Base-by-base conservation (phyloP, 1,140 invertebrate species). In the Drosophila subobscura region DNA sequence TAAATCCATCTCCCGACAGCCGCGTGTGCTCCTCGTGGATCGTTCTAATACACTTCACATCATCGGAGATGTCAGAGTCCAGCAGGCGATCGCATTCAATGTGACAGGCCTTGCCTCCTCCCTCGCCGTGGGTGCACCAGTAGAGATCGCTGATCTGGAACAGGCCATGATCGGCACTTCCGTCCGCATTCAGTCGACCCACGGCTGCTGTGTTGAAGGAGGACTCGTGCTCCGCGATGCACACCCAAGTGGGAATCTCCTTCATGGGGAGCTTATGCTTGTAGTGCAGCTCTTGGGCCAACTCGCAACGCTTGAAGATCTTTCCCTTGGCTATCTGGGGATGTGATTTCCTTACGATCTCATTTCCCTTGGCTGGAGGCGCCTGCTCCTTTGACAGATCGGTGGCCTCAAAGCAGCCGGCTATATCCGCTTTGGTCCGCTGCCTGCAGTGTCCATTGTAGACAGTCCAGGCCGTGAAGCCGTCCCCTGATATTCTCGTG, bases 161-260 rank as follows among this genome's bases (percentile, higher is more conserved):
- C 0, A 85, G 37, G 22, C 96, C 96, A 89, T 96, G 95, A 91
- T 96, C 95, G 4, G 92, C 92, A 77, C 94, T 94, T 6, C 83
- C 81, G 58, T 86, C 81, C 3, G 74, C 5, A 40, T 86, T 86
- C 3, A 86, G 66, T 5, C 64, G 91, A n/a, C 93, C 93, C 40
- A 94, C 90, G 0, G 95, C 95, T 2, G 93, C 91, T 10, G 95
- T 96, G 74, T 96, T 93, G 86, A 93, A 95, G 0, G 93, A 91
- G 1, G 95, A 96, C 90, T 96, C 95, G 91, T 95, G 94, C 72
- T 93, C 92, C 1, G 94, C 95, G 66, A 96, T 95, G 92, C 96
- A 96, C 10, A 96, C 94, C 95, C 95, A 96, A 23, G 93, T 95
- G 47, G 81, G 83, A 63, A 86, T 66, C 57, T 86, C 81, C 40